Evolutionary conservation across 2,888 invertebrate genomes (phyloP).

Genomic region (Pristionchus fissidentatus): DNA sequence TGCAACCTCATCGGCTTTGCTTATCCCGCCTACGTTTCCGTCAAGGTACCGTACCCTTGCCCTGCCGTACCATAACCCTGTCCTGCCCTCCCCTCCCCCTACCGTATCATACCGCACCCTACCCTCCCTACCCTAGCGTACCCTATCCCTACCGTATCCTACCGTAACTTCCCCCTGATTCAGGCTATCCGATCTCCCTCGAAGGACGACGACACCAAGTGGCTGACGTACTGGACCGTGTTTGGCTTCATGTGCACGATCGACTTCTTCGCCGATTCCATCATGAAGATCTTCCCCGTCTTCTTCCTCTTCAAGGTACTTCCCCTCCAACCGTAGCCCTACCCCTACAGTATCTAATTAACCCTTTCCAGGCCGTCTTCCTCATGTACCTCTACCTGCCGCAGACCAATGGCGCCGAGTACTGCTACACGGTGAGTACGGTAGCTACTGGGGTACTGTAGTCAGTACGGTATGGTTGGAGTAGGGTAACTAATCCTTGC

Average conservation of each 20-base stretch:
- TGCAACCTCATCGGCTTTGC: conserved; percentile 65
- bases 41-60: conserved; percentile 51
- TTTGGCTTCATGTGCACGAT: conserved; percentile 43
- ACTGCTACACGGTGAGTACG: conserved; percentile 49
- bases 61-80: no score
- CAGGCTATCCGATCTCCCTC: conserved; percentile 78
- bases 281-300: conserved; percentile 55
- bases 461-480: no score
- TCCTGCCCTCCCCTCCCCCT: not conserved
- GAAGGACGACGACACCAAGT: conserved; percentile 80
- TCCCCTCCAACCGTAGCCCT: no score
- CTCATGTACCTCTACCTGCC: conserved; percentile 60
- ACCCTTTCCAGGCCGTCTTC: conserved; percentile 54
- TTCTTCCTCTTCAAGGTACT: conserved; percentile 59
- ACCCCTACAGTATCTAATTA: no score
- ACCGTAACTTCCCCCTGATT: not conserved
- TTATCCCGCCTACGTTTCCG: conserved; percentile 63
- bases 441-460: no score
- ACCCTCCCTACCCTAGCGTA: no score
- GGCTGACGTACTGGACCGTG: conserved; percentile 95
- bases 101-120: no score
- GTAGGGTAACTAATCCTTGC: no score
- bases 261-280: conserved; percentile 59
- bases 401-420: conserved; percentile 56
- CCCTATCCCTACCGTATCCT: no score